These are phyloP conservation scores for Syrphus vitripennis DNA, from an alignment of 2,888 invertebrate species.

Conservation along the genomic window DNA sequence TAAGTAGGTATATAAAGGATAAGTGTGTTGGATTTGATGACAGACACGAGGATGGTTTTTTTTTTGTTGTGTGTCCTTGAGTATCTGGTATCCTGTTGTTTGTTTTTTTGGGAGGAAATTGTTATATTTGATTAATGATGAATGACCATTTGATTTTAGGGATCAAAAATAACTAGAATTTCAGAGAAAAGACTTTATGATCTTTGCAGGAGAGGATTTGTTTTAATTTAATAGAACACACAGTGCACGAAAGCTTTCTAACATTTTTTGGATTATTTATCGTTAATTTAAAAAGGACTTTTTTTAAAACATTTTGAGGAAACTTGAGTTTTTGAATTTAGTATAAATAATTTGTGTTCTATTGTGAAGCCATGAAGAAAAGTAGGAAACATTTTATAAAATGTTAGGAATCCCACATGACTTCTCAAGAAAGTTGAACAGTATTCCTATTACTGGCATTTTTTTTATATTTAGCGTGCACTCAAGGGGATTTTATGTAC, in stretches of 20 bases:
- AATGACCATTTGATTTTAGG: conserved; percentile 41
- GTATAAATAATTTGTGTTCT: too few relatives aligned
- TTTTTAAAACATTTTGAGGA: too few relatives aligned
- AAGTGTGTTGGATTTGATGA: conserved; percentile 19
- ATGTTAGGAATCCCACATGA: too few relatives aligned
- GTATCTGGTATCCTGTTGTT: neutral
- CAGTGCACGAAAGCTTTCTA: neutral
- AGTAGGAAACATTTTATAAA: too few relatives aligned
- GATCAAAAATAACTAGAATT: neutral
- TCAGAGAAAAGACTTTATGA: neutral
- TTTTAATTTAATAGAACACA: neutral
- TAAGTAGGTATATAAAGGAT: neutral
- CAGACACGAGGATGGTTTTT: neutral
- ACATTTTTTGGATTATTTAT: too few relatives aligned
- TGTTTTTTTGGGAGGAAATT: conserved; percentile 13
- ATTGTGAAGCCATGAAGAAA: too few relatives aligned
- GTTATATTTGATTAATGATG: conserved; percentile 62
- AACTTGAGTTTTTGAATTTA: too few relatives aligned
- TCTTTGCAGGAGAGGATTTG: neutral
- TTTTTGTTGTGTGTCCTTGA: neutral
- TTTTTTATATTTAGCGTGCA: too few relatives aligned
- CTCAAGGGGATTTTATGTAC: too few relatives aligned
- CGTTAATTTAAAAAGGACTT: too few relatives aligned
- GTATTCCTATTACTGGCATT: too few relatives aligned
- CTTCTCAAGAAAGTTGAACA: too few relatives aligned